Percentiles rank a stretch among this genome's conserved stretches.
Evolutionary conservation across 1,140 invertebrate species (phyloP).

Genomic region (Drosophila mojavensis): DNA sequence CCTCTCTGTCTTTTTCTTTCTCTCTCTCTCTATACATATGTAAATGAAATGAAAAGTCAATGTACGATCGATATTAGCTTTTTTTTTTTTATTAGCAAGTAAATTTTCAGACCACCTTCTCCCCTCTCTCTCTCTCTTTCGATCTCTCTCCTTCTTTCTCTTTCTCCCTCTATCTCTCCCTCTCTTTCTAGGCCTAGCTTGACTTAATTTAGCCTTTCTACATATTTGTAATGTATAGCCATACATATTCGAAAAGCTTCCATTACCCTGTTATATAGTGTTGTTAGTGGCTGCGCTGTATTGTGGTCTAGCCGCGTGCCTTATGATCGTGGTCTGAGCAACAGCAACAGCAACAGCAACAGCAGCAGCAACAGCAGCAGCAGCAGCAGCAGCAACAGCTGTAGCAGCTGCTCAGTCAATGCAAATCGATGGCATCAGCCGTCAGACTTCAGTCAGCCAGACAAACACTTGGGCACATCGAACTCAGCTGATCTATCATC

Average conservation of each 20-base stretch:
- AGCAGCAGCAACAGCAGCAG: conserved; percentile 7
- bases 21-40: no score
- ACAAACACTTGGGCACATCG: conserved; percentile 1
- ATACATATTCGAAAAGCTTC: no score
- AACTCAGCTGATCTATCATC: conserved; percentile 49
- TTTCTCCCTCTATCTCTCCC: background rate
- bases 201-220: background rate
- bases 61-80: no score
- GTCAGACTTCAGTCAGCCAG: conserved; percentile 9
- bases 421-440: conserved; percentile 63
- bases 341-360: no score
- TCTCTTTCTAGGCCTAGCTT: background rate
- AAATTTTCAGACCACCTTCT: background rate
- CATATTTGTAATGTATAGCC: background rate
- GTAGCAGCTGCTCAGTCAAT: conserved; percentile 46
- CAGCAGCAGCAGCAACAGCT: background rate
- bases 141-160: background rate
- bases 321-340: conserved; percentile 51
- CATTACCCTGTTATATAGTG: conserved; percentile 18
- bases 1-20: no score
- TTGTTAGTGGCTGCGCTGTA: background rate
- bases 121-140: background rate
- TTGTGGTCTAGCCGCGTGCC: conserved; percentile 68
- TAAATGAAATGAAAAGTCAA: background rate
- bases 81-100: no score